Percentiles rank a stretch among this genome's conserved stretches.
Conservation (phyloP, 1,140 invertebrate species). For the Mercenaria mercenaria region DNA sequence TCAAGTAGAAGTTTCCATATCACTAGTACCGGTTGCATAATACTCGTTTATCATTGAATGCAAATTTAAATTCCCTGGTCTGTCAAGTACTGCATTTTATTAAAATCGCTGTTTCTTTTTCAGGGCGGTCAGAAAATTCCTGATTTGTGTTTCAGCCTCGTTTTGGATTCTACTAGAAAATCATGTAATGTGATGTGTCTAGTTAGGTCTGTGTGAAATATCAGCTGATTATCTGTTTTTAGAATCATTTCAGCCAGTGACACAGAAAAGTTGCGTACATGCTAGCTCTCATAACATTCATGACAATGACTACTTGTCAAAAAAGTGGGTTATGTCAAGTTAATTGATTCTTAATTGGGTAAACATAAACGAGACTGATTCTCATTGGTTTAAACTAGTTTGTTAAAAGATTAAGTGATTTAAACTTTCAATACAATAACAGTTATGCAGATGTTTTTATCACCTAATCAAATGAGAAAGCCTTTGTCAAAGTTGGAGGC, state of each 20-base stretch:
- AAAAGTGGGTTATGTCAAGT: not conserved
- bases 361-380: not conserved
- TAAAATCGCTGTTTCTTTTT: slow-evolving; percentile 30
- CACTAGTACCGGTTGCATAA: not conserved
- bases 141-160: slow-evolving; percentile 74
- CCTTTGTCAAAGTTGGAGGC: not conserved
- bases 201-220: slow-evolving; percentile 44
- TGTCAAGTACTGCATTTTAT: not conserved
- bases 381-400: slow-evolving; percentile 22
- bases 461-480: not conserved
- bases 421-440: not conserved
- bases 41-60: not conserved
- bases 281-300: not conserved
- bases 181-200: slow-evolving; percentile 58
- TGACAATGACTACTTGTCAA: not conserved
- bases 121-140: slow-evolving; percentile 33
- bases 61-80: not conserved
- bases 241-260: not conserved
- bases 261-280: not conserved
- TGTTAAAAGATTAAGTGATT: not conserved
- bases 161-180: slow-evolving; percentile 65
- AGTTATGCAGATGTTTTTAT: not conserved
- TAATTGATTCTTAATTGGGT: slow-evolving; percentile 47
- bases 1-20: not conserved
- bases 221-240: slow-evolving; percentile 37